These are phyloP conservation scores for Sardina pilchardus DNA, from an alignment of 2,113 vertebrate species.

Conservation along the genomic window DNA sequence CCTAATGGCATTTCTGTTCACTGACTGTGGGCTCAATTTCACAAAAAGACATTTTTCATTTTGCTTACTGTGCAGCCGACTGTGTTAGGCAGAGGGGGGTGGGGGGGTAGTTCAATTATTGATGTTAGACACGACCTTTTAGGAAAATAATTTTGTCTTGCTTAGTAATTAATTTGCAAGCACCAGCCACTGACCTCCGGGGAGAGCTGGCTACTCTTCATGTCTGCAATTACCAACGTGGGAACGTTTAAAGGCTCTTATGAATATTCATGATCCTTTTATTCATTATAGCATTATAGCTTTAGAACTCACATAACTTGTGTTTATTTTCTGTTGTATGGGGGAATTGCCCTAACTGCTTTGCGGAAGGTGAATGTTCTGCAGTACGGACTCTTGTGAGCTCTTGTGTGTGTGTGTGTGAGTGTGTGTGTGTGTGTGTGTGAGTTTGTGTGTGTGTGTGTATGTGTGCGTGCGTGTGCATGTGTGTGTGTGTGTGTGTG, in stretches of 20 bases:
- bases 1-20: background rate
- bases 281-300: background rate
- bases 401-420: background rate
- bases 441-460: too few species aligned
- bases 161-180: background rate
- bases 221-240: background rate
- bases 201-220: background rate
- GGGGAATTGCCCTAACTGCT: background rate
- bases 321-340: background rate
- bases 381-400: background rate
- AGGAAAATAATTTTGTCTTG: conserved; percentile 7
- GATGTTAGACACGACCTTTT: background rate
- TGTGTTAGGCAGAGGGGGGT: background rate
- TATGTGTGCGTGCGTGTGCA: too few species aligned
- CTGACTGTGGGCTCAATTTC: background rate
- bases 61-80: background rate
- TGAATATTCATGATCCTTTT: conserved; percentile 17
- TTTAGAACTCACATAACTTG: background rate
- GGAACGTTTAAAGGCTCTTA: background rate
- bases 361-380: background rate
- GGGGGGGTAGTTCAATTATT: background rate
- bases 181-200: background rate
- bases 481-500: background rate
- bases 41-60: background rate
- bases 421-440: too few species aligned